A percentile compares a stretch with the other conserved stretches of the same genome.
Conservation (phyloP, 35 echinoderm and acorn worm genomes). For the Ophiothrix spiculata region DNA sequence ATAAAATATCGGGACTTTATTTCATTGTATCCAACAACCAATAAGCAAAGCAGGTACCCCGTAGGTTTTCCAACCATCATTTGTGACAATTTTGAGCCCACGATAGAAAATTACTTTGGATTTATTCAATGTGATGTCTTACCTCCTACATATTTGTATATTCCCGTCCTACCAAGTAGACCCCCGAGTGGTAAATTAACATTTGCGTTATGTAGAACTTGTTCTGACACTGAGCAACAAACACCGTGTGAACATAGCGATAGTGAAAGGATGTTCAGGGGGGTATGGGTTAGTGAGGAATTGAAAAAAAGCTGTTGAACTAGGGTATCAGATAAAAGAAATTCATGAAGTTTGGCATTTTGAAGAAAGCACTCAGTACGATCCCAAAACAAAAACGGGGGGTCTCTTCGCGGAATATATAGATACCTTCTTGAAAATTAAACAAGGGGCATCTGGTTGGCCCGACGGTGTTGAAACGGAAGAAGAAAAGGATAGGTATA, state of each 20-base stretch:
- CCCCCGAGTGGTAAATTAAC: constrained; percentile 3
- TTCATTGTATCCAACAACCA: constrained; percentile 49
- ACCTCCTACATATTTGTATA: constrained; percentile 41
- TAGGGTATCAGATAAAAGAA: constrained; percentile 11
- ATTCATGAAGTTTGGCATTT: constrained; percentile 31
- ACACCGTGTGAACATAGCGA: constrained; percentile 20
- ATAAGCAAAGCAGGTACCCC: constrained; percentile 48
- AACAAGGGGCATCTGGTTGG: constrained; percentile 22
- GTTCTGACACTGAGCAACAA: constrained; percentile 11
- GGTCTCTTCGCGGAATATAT: constrained; percentile 35
- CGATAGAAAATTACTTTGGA: constrained; percentile 21
- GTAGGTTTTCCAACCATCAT: constrained; percentile 36
- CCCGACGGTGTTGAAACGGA: constrained; percentile 18
- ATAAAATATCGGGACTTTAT: constrained; percentile 46
- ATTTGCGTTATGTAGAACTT: constrained; percentile 59
- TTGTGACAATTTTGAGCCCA: background rate
- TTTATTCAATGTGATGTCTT: constrained; percentile 31
- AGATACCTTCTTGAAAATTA: constrained; percentile 28
- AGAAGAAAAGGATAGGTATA: constrained; percentile 10
- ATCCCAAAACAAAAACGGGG: background rate
- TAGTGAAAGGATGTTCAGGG: constrained; percentile 20
- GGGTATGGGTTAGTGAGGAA: constrained; percentile 9
- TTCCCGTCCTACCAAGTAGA: constrained; percentile 30
- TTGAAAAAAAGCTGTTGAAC: background rate
- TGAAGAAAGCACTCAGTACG: background rate